Base-by-base conservation (phyloP, 2,888 invertebrate genomes). In the Lampropteryx suffumata region DNA sequence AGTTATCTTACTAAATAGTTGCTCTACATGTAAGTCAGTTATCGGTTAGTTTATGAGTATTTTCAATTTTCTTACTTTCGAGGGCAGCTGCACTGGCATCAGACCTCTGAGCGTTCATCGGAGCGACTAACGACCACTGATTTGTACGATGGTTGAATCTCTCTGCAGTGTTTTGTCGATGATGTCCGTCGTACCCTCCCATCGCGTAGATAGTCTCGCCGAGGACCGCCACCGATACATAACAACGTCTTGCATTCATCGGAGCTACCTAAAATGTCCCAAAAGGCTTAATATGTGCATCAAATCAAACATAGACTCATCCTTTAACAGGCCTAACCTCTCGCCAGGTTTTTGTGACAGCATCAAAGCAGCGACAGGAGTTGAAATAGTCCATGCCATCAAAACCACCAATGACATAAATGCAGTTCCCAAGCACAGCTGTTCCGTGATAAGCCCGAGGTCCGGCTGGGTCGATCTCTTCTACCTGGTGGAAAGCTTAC, bases 391-490 rank as follows among this genome's bases (percentile, higher is more conserved):
- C 94, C 84, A 93, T 92, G n/a, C 97, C 98, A 71, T 98, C 96
- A 73, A 97, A 98, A 3, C 98, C 98, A 0, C 98, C 98, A 59
- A 98, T 95, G 3, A 97, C 94, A 81, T 95, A 98, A 59, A 98
- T 96, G 69, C 95, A 94, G 63, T 92, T 93, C 0, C 95, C 96
- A 0, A 98, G 92, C 0, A 97, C 96, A 0, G 96, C 97, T 0
- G 97, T 96, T n/a, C 98, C 98, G 73, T 98, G 98, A 78, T 98
- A 98, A 0, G 97, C 98, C 43, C 98, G 91, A 0, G 97, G 96
- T 14, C 97, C 97, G 8, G 93, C 92, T 1, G 95, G 94, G 80
- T 97, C 97, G 34, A 95, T 94, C 70, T 96, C 95, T 59, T 93
- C 92, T 7, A 95, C 93, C 92, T 93, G 62, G 30, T 40, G 57